Base-by-base conservation (phyloP, 2,797 vertebrate genomes). In the Leontocebus nigricollis region DNA sequence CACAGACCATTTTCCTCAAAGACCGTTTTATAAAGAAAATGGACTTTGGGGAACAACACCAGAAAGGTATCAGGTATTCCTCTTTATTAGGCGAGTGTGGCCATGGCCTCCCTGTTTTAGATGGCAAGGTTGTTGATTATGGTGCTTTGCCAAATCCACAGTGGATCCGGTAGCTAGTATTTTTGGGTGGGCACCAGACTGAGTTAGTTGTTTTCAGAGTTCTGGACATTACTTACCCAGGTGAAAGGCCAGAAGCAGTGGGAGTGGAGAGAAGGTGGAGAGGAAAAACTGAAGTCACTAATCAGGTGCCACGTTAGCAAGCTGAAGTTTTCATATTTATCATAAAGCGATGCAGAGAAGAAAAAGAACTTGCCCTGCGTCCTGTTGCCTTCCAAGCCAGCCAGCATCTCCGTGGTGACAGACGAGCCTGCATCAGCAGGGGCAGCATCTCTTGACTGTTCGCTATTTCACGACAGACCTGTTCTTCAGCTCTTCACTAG, bases 91-190 rank as follows among this genome's bases (percentile, higher is more conserved):
- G 13, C 15, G 20, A 33, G 20, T 10, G 0, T 17, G 30, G 39
- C 36, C 27, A 5, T 30, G 67, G 50, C n/a, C 20, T 73, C 48
- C 7, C 39, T 90, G 36, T 72, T 73, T 87, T 57, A 22, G 84
- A 61, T 94, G 73, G 39, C 30, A 3, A 76, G 3, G 0, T 87
- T 92, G 90, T 79, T 97, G 98, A 76, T 89, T 76, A 20, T 7
- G 46, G 2, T 1, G 0, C 96, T 97, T 94, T 93, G 57, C 27
- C 76, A 50, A n/a, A 82, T 95, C 77, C 92, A 8, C 22, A 50
- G 80, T 93, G 84, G 55, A 85, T 88, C 75, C 93, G 4, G 4
- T 97, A 96, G 97, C 44, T 93, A n/a, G 6, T 46, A 64, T 76
- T 84, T 82, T 36, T 89, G 80, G 87, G 55, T 12, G 61, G 61